Conservation (phyloP, 2,888 invertebrate species). For the Napeogenes inachia region DNA sequence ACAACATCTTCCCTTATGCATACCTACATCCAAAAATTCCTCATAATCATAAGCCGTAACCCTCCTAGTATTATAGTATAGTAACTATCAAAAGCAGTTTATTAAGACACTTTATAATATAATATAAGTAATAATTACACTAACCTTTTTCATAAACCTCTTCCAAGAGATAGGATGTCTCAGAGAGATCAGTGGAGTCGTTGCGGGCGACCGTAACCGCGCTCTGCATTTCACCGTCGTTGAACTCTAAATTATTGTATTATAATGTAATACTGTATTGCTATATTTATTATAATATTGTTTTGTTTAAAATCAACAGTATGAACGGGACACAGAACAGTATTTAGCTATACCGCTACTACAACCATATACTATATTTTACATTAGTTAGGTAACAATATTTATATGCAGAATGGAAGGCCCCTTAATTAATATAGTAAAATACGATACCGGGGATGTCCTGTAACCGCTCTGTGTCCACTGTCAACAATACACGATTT, state of each 20-base stretch:
- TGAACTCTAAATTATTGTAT: constrained; percentile 12
- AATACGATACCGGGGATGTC: background rate
- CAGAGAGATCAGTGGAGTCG: constrained; percentile 19
- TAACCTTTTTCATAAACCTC: constrained; percentile 23
- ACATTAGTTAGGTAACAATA: too few species aligned
- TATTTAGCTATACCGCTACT: too few species aligned
- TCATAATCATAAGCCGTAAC: background rate
- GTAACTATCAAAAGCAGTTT: too few species aligned
- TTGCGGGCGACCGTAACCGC: constrained; percentile 17
- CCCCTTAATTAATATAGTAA: background rate
- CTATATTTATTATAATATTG: too few species aligned
- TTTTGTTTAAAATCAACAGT: too few species aligned
- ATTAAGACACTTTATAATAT: background rate
- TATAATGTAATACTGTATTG: too few species aligned
- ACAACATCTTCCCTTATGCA: too few species aligned
- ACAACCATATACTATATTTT: too few species aligned
- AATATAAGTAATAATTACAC: constrained; percentile 25
- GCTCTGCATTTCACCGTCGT: constrained; percentile 13
- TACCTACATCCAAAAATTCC: too few species aligned
- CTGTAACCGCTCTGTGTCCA: background rate
- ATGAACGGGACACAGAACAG: too few species aligned
- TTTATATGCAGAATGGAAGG: background rate
- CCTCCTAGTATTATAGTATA: background rate
- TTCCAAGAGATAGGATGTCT: constrained; percentile 20
- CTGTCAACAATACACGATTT: background rate